These are phyloP conservation scores for Synanthedon myopaeformis DNA, from an alignment of 2,888 invertebrate species.

Conservation along the genomic window DNA sequence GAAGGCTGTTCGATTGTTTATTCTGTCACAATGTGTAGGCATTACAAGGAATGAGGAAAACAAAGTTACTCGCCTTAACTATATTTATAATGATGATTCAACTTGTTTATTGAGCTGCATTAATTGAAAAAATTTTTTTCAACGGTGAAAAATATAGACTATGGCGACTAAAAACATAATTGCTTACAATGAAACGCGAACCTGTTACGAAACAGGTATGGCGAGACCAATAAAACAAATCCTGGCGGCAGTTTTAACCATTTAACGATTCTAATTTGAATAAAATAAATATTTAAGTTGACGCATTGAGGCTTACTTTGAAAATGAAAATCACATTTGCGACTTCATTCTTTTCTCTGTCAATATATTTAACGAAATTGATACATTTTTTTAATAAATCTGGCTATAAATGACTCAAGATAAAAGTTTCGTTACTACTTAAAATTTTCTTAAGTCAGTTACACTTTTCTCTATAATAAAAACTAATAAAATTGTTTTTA, in stretches of 20 bases:
- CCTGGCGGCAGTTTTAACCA: not conserved
- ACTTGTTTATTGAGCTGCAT: not conserved
- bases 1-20: too few species aligned
- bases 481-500: too few species aligned
- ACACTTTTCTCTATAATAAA: too few species aligned
- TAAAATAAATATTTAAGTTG: constrained; percentile 15
- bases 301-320: not conserved
- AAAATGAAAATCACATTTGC: too few species aligned
- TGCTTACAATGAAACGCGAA: constrained; percentile 4
- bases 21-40: not conserved
- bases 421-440: too few species aligned
- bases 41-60: constrained; percentile 4
- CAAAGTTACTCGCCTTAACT: constrained; percentile 1
- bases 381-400: too few species aligned
- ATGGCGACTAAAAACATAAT: constrained; percentile 4
- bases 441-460: too few species aligned
- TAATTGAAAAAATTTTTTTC: not conserved
- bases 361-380: too few species aligned
- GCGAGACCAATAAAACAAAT: constrained; percentile 2
- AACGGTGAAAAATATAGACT: not conserved
- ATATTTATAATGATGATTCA: constrained; percentile 3
- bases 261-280: constrained; percentile 10
- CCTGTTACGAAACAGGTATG: not conserved
- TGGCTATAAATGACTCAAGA: too few species aligned
- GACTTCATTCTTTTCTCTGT: too few species aligned